phyloP scores from a whole-genome alignment of 64 coral and sea anemone genomes.

The Porites australiensis region DNA sequence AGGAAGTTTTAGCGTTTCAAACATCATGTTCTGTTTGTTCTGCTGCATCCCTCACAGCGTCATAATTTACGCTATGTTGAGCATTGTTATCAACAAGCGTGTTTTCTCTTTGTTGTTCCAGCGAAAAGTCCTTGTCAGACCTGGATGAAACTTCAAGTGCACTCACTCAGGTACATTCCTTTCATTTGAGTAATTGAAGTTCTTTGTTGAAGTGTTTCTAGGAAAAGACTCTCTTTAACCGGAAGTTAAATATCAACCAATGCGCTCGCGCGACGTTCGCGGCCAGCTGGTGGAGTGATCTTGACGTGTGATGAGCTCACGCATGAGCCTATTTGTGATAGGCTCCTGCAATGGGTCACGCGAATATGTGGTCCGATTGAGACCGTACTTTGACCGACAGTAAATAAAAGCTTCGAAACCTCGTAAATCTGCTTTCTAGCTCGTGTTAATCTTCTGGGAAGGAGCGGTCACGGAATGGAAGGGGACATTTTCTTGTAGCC shows the following conservation, averaged over 20 bases:
- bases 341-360: too few species aligned
- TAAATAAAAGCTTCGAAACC: not conserved
- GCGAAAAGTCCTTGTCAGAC: slow-evolving; percentile 18
- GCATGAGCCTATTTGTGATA: not conserved
- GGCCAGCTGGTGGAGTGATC: slow-evolving; percentile 19
- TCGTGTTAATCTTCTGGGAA: not conserved
- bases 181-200: not conserved
- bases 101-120: not conserved
- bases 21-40: too few species aligned
- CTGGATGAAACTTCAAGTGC: not conserved
- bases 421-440: not conserved
- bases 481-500: not conserved
- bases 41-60: too few species aligned
- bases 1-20: too few species aligned
- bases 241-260: slow-evolving; percentile 3
- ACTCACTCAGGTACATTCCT: not conserved
- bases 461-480: not conserved
- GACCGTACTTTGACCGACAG: not conserved
- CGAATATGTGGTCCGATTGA: not conserved
- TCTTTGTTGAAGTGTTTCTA: not conserved
- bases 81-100: not conserved
- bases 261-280: not conserved
- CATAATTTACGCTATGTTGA: too few species aligned
- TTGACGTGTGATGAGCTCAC: slow-evolving; percentile 20
- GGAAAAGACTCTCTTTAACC: not conserved